Evolutionary conservation across 2,888 invertebrate genomes (phyloP), one percentile per base, ranked within the genome.

Genomic region (Biston betularia): DNA sequence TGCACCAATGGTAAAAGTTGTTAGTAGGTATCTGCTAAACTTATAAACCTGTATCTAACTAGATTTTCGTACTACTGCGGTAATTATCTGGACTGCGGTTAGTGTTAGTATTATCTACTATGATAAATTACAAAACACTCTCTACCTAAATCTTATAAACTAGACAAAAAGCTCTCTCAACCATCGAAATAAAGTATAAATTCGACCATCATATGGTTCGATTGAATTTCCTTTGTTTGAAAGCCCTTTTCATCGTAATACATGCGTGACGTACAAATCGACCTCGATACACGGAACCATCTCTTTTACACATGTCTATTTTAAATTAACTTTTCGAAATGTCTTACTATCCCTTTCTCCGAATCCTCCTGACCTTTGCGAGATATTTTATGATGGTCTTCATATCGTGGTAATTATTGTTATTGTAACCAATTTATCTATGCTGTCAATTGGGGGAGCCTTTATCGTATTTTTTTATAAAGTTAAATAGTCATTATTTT

Each of bases 181-280:
- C 12, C n/a, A 24, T 0, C 2, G 52, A 0, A 0, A 42, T 70
- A 72, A 62, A 71, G 74, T 73, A 56, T 10, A 69, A 64, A 76
- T 63, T 73, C 46, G 62, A 63, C 44, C 58, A 54, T 15, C 59
- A 15, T 34, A n/a, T 33, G 9, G 52, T 38, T 24, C 34, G 45
- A 74, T 69, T 65, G 65, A 78, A 79, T 79, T 76, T 77, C 75
- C 80, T 81, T 81, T 81, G 83, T 82, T 81, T 76, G 76, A 79
- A 81, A 83, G 77, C 79, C 83, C 80, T 82, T 83, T 80, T 76
- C 76, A 78, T 74, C 74, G 75, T 78, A 79, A 79, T 63, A 24
- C 77, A 79, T 72, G 71, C 65, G 75, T 85, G 84, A 85, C 85
- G 85, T 76, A 72, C 80, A 72, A 69, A 75, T 57, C 80, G 84